Evolutionary conservation across 2,888 invertebrate genomes (phyloP).

Genomic region (Clusia tigrina): DNA sequence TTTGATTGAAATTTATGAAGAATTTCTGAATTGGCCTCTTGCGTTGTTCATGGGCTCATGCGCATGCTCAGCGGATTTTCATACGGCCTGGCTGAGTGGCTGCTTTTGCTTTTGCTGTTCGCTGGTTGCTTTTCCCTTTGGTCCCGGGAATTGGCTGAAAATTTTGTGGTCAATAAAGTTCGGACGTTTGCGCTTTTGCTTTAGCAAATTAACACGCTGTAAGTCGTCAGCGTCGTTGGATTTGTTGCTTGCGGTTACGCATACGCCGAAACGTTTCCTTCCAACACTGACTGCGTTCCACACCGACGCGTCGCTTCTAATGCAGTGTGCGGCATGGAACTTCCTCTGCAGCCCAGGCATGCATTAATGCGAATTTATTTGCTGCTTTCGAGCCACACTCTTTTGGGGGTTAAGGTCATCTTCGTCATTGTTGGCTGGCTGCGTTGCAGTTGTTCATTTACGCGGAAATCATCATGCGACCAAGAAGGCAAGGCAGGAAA

Average conservation of each 20-base stretch:
- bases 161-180: slow-evolving; percentile 33
- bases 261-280: background rate
- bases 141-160: slow-evolving; percentile 19
- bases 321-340: slow-evolving; percentile 23
- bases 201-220: slow-evolving; percentile 34
- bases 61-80: background rate
- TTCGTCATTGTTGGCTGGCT: background rate
- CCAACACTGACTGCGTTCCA: background rate
- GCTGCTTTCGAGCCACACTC: background rate
- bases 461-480: slow-evolving; percentile 21
- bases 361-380: slow-evolving; percentile 5
- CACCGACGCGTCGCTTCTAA: slow-evolving; percentile 13
- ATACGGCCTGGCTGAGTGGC: background rate
- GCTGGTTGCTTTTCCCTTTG: slow-evolving; percentile 38
- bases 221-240: slow-evolving; percentile 20
- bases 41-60: slow-evolving; percentile 1
- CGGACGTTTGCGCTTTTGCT: slow-evolving; percentile 22
- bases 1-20: slow-evolving; percentile 59
- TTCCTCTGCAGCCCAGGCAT: background rate
- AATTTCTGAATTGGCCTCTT: slow-evolving; percentile 33
- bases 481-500: no score
- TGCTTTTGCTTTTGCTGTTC: slow-evolving; percentile 18
- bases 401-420: slow-evolving; percentile 14
- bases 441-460: slow-evolving; percentile 1
- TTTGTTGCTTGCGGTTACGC: background rate